Evolutionary conservation across 2,888 invertebrate species (phyloP), one percentile per base, ranked within the genome.

Genomic region (Apodemia hepburni): DNA sequence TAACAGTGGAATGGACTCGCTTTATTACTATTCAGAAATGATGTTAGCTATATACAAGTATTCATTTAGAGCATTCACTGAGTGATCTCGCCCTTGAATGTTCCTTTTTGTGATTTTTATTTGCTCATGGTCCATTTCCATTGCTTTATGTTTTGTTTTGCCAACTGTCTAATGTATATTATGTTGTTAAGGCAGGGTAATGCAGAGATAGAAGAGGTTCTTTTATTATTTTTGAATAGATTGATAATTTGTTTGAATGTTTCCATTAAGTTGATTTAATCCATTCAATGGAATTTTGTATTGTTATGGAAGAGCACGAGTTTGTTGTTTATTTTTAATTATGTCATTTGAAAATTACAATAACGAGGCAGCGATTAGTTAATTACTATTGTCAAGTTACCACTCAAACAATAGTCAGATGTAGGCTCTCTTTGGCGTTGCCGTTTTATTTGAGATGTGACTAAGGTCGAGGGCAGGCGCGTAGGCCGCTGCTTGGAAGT

Each of bases 141-240:
- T 87, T 84, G 90, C 87, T 88, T 88, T 84, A 71, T 68, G 66
- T 69, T 78, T 87, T 82, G 84, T 84, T 87, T 87, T 85, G 81
- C 84, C 83, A 81, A 79, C 88, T 86, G 85, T 86, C 87, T 87
- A 84, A 82, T 87, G 83, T 90, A 88, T 86, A 83, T 80, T 84
- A 85, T 84, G 87, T 90, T 86, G 85, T 88, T 88, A 87, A 83
- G 88, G 89, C 90, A 91, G 89, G 89, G 90, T 89, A 87, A 86
- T 87, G 85, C 88, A 87, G 85, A 86, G 82, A 86, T 49, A 82
- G 88, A 88, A 87, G 87, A 88, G 88, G 88, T 87, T 87, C 88
- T 87, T 88, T 86, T 80, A 78, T 86, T 85, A 60, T 81, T 83
- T 85, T 81, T 38, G 81, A 71, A 85, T 38, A 38, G 38, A 38